Evolutionary conservation across 2,888 invertebrate species (phyloP).

Genomic region (Tortricodes alternella): DNA sequence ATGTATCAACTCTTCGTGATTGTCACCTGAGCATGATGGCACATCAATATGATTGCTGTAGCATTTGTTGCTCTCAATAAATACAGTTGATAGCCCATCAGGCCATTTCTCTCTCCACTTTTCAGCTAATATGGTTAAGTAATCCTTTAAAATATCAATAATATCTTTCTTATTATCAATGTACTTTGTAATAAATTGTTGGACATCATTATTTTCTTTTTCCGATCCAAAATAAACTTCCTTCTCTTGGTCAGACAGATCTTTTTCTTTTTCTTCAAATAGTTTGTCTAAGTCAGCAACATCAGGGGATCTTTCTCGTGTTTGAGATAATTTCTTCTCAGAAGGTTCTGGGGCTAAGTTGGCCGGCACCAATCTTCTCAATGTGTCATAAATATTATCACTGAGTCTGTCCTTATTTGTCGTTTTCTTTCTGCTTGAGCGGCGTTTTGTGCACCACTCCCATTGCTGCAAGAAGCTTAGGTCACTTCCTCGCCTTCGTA

Average conservation of each 20-base stretch:
- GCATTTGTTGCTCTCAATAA: constrained; percentile 83
- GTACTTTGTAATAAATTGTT: constrained; percentile 83
- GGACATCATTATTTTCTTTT: constrained; percentile 85
- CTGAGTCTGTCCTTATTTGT: constrained; percentile 81
- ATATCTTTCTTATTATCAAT: constrained; percentile 82
- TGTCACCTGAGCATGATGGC: constrained; percentile 64
- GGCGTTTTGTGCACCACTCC: constrained; percentile 88
- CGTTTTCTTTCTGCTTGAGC: constrained; percentile 76
- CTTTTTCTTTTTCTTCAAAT: constrained; percentile 76
- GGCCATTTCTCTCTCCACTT: constrained; percentile 88
- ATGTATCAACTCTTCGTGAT: constrained; percentile 59
- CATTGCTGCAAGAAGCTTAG: constrained; percentile 88
- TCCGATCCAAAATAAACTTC: constrained; percentile 86
- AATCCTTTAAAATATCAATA: constrained; percentile 84
- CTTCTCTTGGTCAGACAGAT: constrained; percentile 1
- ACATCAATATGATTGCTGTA: constrained; percentile 73
- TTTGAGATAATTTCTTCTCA: constrained; percentile 67
- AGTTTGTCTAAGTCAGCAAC: constrained; percentile 84
- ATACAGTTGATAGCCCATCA: constrained; percentile 79
- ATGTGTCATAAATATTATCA: constrained; percentile 86
- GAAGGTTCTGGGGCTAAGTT: constrained; percentile 75
- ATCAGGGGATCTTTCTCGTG: constrained; percentile 83
- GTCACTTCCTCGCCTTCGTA: constrained; percentile 87
- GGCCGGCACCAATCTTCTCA: constrained; percentile 85
- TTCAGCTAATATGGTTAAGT: constrained; percentile 79